Percentiles rank a stretch among this genome's conserved stretches.
Evolutionary conservation across 2,797 vertebrate species (phyloP).

Genomic region (Sibirionetta formosa): DNA sequence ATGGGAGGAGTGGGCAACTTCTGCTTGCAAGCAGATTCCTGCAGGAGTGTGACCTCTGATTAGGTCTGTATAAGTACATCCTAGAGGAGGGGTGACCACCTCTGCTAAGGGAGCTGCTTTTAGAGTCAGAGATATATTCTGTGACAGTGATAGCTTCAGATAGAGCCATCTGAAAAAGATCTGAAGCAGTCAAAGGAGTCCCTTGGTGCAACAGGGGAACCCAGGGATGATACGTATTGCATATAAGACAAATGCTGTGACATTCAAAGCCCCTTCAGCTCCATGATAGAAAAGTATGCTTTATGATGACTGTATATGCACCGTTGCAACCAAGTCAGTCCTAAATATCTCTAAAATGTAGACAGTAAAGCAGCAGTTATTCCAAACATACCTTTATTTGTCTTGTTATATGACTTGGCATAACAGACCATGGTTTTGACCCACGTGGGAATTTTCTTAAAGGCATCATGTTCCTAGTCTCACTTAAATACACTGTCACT

Average conservation of each 20-base stretch:
- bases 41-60: background rate
- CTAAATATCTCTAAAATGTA: background rate
- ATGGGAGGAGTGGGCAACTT: background rate
- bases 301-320: background rate
- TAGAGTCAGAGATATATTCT: background rate
- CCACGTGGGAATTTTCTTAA: background rate
- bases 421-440: fast-evolving
- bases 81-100: fast-evolving
- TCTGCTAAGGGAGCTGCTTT: background rate
- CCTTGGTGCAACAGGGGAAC: background rate
- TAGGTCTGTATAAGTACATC: fast-evolving
- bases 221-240: no score
- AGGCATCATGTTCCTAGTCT: background rate
- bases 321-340: background rate
- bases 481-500: background rate
- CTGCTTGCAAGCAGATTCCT: background rate
- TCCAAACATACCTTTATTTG: background rate
- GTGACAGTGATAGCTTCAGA: background rate
- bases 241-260: background rate
- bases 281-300: background rate
- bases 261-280: background rate
- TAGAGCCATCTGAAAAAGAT: background rate
- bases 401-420: background rate
- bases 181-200: background rate
- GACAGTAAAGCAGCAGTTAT: background rate